A percentile compares a stretch with the other conserved stretches of the same genome.
phyloP scores from a whole-genome alignment of 2,888 invertebrate genomes.

The Drosophila prostipennis region DNA sequence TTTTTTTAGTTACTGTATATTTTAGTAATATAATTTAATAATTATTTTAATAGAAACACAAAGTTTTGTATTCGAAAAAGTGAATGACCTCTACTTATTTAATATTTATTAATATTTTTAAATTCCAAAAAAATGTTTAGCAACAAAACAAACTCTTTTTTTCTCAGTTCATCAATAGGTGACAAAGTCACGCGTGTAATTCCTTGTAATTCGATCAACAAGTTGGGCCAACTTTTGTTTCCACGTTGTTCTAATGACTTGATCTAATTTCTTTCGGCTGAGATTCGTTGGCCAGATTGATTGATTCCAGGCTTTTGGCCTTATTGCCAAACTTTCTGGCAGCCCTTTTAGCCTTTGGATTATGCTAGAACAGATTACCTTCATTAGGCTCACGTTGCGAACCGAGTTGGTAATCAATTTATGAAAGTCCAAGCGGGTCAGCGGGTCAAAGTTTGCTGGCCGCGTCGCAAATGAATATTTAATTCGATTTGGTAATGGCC shows the following conservation, averaged over 20 bases:
- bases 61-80: too few species aligned
- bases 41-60: too few species aligned
- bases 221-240: constrained; percentile 58
- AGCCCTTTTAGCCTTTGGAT: constrained; percentile 25
- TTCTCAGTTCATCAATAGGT: background rate
- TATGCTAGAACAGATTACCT: constrained; percentile 58
- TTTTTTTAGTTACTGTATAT: too few species aligned
- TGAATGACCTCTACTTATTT: too few species aligned
- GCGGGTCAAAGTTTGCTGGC: constrained; percentile 30
- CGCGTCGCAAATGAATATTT: constrained; percentile 24
- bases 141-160: background rate
- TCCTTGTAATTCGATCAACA: constrained; percentile 71
- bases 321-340: constrained; percentile 67
- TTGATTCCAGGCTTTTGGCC: constrained; percentile 43
- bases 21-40: too few species aligned
- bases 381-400: constrained; percentile 67
- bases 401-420: constrained; percentile 54
- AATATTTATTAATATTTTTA: too few species aligned
- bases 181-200: constrained; percentile 24
- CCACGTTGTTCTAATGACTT: constrained; percentile 43
- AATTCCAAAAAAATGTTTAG: too few species aligned
- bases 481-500: constrained; percentile 24
- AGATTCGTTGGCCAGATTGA: constrained; percentile 56
- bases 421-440: constrained; percentile 30
- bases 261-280: constrained; percentile 52